A percentile compares a stretch with the other conserved stretches of the same genome.
phyloP scores from a whole-genome alignment of 2,113 vertebrate species.

The Cranoglanis bouderius region DNA sequence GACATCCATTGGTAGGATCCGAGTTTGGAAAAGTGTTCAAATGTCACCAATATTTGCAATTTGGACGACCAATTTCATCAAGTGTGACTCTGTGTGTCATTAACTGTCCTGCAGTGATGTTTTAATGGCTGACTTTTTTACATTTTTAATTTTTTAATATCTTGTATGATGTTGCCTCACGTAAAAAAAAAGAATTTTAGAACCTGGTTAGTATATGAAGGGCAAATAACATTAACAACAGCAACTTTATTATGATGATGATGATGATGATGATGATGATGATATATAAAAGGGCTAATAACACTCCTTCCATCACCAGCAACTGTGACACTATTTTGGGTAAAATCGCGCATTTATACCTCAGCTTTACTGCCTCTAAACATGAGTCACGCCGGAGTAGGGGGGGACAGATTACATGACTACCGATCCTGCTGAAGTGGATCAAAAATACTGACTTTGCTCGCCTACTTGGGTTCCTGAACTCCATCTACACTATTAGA shows the following conservation, averaged over 20 bases:
- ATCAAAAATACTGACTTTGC: background rate
- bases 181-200: background rate
- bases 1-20: background rate
- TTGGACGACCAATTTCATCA: background rate
- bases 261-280: background rate
- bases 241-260: background rate
- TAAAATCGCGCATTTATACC: background rate
- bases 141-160: background rate
- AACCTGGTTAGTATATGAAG: background rate
- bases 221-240: background rate
- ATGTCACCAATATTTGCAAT: background rate
- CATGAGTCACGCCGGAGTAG: background rate
- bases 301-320: background rate
- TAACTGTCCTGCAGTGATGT: background rate
- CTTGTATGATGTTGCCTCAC: background rate
- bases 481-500: rapidly evolving
- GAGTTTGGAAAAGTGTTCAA: background rate
- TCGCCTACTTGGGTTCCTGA: rapidly evolving
- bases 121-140: too few relatives aligned
- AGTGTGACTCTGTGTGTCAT: background rate
- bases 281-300: background rate
- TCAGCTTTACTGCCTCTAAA: background rate
- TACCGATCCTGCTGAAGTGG: background rate
- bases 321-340: constrained; percentile 1
- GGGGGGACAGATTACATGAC: background rate